Evolutionary conservation across 2,797 vertebrate genomes (phyloP), one percentile per base, ranked within the genome.

Genomic region (Acipenser oxyrinchus): DNA sequence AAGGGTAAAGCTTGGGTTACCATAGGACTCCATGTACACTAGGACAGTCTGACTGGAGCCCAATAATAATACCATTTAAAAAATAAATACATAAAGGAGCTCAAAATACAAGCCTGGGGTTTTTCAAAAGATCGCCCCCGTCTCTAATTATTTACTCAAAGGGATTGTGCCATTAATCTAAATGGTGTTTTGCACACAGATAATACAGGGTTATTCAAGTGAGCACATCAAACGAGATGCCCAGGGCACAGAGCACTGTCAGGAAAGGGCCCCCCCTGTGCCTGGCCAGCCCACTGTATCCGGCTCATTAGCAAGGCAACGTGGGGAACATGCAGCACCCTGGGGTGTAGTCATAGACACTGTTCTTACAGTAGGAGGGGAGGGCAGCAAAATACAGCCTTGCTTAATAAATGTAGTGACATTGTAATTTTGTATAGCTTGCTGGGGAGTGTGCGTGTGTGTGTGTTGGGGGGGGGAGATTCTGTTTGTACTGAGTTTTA

Each of bases 141-240:
- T 58, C 55, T 58, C 12, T 58, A 58, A 58, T 58, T 58, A 13
- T 13, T 13, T 58, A 6, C 12, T 58, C 55, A 58, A 58, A 58
- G 11, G 12, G 55, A 58, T 58, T 58, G 55, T 58, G 55, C 12
- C 55, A 58, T 58, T 58, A 58, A 58, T 58, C 10, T 58, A 13
- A 58, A 58, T 58, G 55, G 55, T 58, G 55, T 13, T 58, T 58
- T 58, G 15, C 10, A 13, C 55, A 58, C 55, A 58, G 55, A 58
- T 58, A 58, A 58, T 58, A 13, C 15, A 13, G 11, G 12, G 55
- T 58, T 58, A 58, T 58, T 11, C 55, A 58, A 58, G 55, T 58
- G 55, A 58, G 55, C 11, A 58, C 11, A 58, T 58, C 55, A 58
- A 58, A 58, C 2, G 12, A 58, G 12, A 11, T 13, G 55, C 55